Conservation (phyloP, 2,888 invertebrate genomes). For the Odontothrips loti region DNA sequence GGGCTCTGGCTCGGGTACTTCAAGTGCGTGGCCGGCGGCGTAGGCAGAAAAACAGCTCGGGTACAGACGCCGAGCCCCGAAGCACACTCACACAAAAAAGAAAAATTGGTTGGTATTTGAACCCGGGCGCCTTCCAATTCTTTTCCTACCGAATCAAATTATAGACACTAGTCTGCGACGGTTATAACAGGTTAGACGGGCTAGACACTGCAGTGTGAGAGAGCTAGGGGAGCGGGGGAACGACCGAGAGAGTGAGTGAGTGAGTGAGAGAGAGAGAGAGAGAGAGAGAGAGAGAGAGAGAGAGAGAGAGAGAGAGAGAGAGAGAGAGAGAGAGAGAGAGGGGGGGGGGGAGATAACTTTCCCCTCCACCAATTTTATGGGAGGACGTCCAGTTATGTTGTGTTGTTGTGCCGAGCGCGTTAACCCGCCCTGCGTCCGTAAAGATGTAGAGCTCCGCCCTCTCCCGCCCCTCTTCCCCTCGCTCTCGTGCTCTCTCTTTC, state of each 20-base stretch:
- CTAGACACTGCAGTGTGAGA: not conserved
- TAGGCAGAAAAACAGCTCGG: too few species aligned
- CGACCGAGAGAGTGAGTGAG: conserved; percentile 1
- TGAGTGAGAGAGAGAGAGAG: not conserved
- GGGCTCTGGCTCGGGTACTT: too few species aligned
- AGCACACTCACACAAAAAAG: too few species aligned
- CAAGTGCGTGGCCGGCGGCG: too few species aligned
- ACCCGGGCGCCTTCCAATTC: too few species aligned
- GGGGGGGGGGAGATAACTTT: not conserved
- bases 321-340: not conserved
- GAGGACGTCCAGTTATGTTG: not conserved
- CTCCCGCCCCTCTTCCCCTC: not conserved
- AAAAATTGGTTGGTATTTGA: too few species aligned
- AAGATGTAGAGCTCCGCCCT: not conserved
- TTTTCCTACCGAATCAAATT: too few species aligned
- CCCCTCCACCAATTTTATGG: not conserved
- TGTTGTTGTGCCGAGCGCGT: not conserved
- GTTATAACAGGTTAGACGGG: too few species aligned
- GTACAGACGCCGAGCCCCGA: too few species aligned
- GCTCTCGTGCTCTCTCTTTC: not conserved
- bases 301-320: not conserved
- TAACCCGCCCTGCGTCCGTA: not conserved
- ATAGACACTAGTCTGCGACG: too few species aligned
- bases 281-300: conserved; percentile 1
- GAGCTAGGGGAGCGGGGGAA: not conserved